Evolutionary conservation across 2,797 vertebrate genomes (phyloP).

Genomic region (Alauda arvensis): DNA sequence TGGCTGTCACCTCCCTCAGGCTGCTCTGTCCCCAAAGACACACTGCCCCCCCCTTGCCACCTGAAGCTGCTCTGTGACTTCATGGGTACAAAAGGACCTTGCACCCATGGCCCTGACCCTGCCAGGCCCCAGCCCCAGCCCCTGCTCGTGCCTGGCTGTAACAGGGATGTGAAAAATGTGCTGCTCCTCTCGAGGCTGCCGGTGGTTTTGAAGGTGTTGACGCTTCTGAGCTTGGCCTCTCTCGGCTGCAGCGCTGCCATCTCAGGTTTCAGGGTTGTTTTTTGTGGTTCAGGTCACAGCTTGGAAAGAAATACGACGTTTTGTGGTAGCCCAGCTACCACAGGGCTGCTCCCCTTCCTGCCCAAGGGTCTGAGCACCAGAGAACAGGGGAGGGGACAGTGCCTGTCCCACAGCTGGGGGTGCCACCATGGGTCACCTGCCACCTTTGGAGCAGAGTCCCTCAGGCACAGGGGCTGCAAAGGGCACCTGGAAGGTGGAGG

Average conservation of each 20-base stretch:
- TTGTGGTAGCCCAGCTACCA: too few relatives aligned
- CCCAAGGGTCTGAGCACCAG: neutral
- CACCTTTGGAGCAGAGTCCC: neutral
- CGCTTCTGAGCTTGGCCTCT: neutral
- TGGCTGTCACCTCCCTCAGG: neutral
- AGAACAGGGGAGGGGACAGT: neutral
- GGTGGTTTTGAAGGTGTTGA: neutral
- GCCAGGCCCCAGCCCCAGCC: neutral
- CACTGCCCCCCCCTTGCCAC: rapidly evolving
- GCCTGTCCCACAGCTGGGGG: neutral
- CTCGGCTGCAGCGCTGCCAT: rapidly evolving
- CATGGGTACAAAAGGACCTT: rapidly evolving
- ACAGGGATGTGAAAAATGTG: rapidly evolving
- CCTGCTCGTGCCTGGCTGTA: neutral
- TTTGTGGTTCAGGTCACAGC: neutral
- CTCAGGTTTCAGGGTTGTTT: too few relatives aligned
- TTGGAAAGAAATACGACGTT: neutral
- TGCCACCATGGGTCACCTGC: rapidly evolving
- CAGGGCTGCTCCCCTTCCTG: neutral
- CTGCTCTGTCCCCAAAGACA: neutral
- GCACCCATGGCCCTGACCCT: rapidly evolving
- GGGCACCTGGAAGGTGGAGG: neutral
- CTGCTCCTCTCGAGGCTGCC: neutral
- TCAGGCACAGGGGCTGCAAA: neutral
- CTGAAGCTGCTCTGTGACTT: neutral